Evolutionary conservation across 1,140 invertebrate genomes (phyloP), one percentile per base, ranked within the genome.

Genomic region (Zophobas atratus): DNA sequence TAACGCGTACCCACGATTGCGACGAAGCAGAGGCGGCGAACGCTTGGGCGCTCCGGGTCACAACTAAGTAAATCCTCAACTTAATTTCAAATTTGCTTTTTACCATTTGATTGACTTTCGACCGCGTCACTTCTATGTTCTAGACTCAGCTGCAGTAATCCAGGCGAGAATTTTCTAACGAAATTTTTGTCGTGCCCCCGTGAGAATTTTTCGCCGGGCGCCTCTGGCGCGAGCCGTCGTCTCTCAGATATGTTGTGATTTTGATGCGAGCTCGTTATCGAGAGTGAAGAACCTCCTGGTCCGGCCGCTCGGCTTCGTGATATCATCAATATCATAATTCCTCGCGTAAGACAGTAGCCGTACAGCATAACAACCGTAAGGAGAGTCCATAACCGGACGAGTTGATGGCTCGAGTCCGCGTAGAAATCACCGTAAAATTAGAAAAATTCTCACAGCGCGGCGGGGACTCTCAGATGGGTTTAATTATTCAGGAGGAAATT

Each of bases 241-340:
- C 20, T 20, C 20, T 20, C 20, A 20, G 20, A 20, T 20, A 48
- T 70, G 39, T 35, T 72, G 70, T 72, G 70, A 72, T 72, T 51
- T 72, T 72, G 46, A 72, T 72, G 8, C 70, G 46, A 57, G 51
- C 71, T 74, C 70, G 71, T 74, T 53, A 53, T 56, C 41, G 71
- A 35, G 48, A 43, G 35, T 49, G 36, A 20, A 20, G 20, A 34
- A 53, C 55, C 36, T 57, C 57, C 60, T 33, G 70, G 76, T 35
- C 55, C 33, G 41, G 39, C 53, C 67, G 41, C 36, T 70, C 70
- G 55, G 56, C 20, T 20, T 20, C 20, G 20, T 77, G 82, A 83
- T 82, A 82, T 82, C 78, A 82, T 83, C 82, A 81, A 83, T 83
- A 82, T 82, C 81, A 83, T 83, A 83, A 83, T 82, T 82, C 79